A percentile compares a stretch with the other conserved stretches of the same genome.
These are phyloP conservation scores for Lycia hirtaria DNA, from an alignment of 2,888 invertebrate genomes.

Conservation along the genomic window DNA sequence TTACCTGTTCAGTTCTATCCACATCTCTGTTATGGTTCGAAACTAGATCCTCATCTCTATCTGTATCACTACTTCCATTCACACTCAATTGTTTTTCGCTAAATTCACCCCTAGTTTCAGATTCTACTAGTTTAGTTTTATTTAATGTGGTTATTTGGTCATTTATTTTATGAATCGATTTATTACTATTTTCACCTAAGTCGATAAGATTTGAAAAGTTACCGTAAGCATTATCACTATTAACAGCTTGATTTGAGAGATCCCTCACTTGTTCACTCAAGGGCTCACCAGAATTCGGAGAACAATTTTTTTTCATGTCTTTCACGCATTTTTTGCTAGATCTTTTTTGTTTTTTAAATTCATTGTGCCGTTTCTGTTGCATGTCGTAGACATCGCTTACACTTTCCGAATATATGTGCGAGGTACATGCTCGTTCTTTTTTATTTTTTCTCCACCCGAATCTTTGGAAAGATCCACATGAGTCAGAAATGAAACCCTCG, in stretches of 20 bases:
- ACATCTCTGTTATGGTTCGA: conserved; percentile 30
- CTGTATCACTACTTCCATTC: conserved; percentile 24
- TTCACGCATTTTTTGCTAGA: conserved; percentile 10
- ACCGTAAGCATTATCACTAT: conserved; percentile 34
- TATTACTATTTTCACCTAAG: not conserved
- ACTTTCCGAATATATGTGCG: conserved; percentile 1
- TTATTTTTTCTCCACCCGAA: conserved; percentile 22
- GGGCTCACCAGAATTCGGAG: conserved; percentile 7
- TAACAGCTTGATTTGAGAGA: conserved; percentile 33
- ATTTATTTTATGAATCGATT: conserved; percentile 10
- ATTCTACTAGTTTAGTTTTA: conserved; percentile 1
- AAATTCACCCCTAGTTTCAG: not conserved
- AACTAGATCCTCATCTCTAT: conserved; percentile 37
- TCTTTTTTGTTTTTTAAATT: conserved; percentile 4
- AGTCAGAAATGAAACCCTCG: conserved; percentile 2
- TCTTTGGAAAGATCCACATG: conserved; percentile 38
- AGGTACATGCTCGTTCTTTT: conserved; percentile 1
- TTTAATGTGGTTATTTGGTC: conserved; percentile 8
- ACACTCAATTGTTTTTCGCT: conserved; percentile 18
- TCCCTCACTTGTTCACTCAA: conserved; percentile 15
- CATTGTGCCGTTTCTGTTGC: conserved; percentile 6
- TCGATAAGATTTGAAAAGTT: conserved; percentile 19
- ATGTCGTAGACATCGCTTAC: not conserved
- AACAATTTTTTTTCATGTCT: not conserved
- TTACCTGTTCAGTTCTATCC: conserved; percentile 40